A percentile compares a stretch with the other conserved stretches of the same genome.
Evolutionary conservation across 2,797 vertebrate species (phyloP).

Genomic region (Schizothorax lantsangensis): DNA sequence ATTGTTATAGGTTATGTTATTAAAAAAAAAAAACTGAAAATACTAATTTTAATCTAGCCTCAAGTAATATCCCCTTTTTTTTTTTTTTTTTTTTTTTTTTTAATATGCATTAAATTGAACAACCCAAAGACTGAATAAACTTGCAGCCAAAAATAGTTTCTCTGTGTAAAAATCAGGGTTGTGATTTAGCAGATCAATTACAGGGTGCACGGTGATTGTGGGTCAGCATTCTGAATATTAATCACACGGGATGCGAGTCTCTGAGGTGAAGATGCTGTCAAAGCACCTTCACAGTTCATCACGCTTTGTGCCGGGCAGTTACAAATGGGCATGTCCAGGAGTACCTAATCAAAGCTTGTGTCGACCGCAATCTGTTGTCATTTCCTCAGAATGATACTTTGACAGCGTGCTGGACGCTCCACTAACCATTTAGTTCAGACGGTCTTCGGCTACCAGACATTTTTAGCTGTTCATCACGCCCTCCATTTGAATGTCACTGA

Average conservation of each 20-base stretch:
- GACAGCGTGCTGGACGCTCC: conserved; percentile 21
- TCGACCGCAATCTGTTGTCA: conserved; percentile 45
- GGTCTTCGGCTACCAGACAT: conserved; percentile 29
- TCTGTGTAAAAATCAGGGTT: neutral
- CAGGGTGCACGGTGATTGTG: conserved; percentile 17
- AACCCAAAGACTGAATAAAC: neutral
- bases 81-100: neutral
- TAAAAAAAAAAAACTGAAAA: neutral
- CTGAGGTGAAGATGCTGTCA: conserved; percentile 10
- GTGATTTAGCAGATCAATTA: conserved; percentile 1
- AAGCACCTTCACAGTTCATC: conserved; percentile 38
- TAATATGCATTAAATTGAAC: neutral
- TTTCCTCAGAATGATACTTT: conserved; percentile 49
- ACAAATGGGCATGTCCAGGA: conserved; percentile 35
- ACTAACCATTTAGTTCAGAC: conserved; percentile 47
- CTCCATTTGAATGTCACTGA: conserved; percentile 5
- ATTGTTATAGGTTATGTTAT: neutral
- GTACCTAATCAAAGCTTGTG: conserved; percentile 38
- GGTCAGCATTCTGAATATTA: conserved; percentile 29
- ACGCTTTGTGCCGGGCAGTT: conserved; percentile 1
- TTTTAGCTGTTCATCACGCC: conserved; percentile 5
- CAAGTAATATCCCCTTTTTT: neutral
- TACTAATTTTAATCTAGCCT: neutral
- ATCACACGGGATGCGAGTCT: conserved; percentile 16
- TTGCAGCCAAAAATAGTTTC: neutral